These are phyloP conservation scores for Macropis europaea DNA, from an alignment of 2,888 invertebrate species.

Conservation along the genomic window DNA sequence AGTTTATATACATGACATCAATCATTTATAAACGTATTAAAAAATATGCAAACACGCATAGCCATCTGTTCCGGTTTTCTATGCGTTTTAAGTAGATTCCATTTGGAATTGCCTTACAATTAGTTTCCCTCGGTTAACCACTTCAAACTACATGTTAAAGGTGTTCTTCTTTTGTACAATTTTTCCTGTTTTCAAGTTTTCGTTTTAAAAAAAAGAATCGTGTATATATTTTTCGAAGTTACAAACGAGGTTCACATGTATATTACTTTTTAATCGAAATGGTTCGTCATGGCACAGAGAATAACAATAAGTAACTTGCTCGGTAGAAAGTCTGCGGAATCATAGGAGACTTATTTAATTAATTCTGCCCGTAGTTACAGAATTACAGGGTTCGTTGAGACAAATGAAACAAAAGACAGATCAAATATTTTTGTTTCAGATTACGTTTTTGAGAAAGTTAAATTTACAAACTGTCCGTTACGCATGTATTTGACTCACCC, in stretches of 20 bases:
- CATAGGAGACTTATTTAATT: background rate
- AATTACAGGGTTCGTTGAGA: too few species aligned
- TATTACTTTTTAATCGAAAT: background rate
- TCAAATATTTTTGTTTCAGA: too few species aligned
- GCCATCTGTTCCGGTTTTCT: too few species aligned
- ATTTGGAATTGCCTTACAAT: background rate
- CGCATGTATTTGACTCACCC: too few species aligned
- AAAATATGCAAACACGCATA: background rate
- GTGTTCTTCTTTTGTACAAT: background rate
- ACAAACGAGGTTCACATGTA: background rate
- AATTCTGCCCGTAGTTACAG: background rate
- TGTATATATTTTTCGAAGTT: background rate
- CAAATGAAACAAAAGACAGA: too few species aligned
- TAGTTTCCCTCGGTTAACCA: background rate
- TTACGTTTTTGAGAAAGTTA: too few species aligned
- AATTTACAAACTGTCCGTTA: too few species aligned
- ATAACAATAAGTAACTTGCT: conserved; percentile 1
- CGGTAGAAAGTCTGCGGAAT: too few species aligned
- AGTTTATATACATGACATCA: background rate
- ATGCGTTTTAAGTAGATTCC: too few species aligned
- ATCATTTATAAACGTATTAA: background rate
- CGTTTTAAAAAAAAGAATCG: background rate
- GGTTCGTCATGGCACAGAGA: conserved; percentile 27
- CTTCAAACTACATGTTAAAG: background rate
- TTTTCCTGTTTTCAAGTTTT: background rate